Percentiles rank a stretch among this genome's conserved stretches.
These are phyloP conservation scores for Euplexia lucipara DNA, from an alignment of 2,888 invertebrate species.

Conservation along the genomic window DNA sequence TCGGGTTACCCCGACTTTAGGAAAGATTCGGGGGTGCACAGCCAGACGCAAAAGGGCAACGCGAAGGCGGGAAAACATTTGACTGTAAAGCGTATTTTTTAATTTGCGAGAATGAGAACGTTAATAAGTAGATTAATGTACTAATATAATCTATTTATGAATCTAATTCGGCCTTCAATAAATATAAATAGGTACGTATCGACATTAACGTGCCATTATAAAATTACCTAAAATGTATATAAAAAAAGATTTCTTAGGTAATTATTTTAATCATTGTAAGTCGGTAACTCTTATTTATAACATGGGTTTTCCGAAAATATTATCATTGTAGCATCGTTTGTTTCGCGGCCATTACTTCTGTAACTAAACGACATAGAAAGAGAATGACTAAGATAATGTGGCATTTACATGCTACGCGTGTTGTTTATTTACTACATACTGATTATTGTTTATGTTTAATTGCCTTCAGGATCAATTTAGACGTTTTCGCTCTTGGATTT, in stretches of 20 bases:
- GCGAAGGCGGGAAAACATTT: conserved; percentile 41
- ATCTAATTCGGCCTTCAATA: background rate
- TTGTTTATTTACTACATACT: conserved; percentile 61
- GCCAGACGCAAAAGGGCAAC: conserved; percentile 48
- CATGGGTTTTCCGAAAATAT: conserved; percentile 37
- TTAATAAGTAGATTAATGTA: conserved; percentile 8
- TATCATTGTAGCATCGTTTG: conserved; percentile 32
- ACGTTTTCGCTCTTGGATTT: conserved; percentile 28
- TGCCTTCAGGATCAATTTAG: conserved; percentile 43
- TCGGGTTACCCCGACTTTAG: conserved; percentile 12
- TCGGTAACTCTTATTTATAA: conserved; percentile 14
- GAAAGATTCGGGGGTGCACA: conserved; percentile 26
- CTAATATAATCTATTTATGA: background rate
- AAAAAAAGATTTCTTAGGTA: background rate
- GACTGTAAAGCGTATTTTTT: conserved; percentile 17
- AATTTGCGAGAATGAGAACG: conserved; percentile 4
- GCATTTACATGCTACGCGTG: conserved; percentile 61
- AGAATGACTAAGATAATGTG: conserved; percentile 54
- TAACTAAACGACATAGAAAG: conserved; percentile 41
- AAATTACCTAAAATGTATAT: background rate
- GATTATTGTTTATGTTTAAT: conserved; percentile 62
- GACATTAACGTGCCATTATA: no score
- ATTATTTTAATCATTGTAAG: conserved; percentile 22
- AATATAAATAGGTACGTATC: background rate
- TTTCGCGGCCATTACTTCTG: conserved; percentile 45